Conservation (phyloP, 2,888 invertebrate species). For the Chymomyza caudatula region DNA sequence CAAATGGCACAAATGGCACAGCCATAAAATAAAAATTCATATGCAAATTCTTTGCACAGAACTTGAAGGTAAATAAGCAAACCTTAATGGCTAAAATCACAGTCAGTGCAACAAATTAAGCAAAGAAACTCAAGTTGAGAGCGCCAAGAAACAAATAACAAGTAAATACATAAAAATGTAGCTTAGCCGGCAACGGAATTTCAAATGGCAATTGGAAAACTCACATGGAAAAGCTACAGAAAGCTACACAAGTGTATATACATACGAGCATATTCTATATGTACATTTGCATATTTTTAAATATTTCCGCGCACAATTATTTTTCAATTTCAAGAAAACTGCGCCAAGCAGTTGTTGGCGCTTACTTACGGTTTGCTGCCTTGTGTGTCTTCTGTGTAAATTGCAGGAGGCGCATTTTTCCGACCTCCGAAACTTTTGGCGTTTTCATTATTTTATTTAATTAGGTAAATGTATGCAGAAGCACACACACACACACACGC, state of each 20-base stretch:
- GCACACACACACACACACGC: constrained; percentile 37
- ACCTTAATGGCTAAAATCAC: constrained; percentile 54
- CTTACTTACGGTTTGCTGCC: background rate
- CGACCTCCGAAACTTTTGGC: constrained; percentile 54
- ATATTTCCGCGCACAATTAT: constrained; percentile 48
- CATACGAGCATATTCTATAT: background rate
- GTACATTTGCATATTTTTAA: constrained; percentile 36
- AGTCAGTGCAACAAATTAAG: constrained; percentile 57
- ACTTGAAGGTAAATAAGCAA: constrained; percentile 45
- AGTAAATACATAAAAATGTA: background rate
- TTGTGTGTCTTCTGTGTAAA: constrained; percentile 1
- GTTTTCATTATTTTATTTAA: constrained; percentile 74
- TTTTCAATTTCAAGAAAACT: constrained; percentile 51
- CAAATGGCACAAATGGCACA: constrained; percentile 5
- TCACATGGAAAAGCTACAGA: no score
- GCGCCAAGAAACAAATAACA: constrained; percentile 23
- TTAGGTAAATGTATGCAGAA: constrained; percentile 72
- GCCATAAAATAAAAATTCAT: constrained; percentile 51
- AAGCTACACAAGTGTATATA: no score
- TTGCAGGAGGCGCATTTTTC: background rate
- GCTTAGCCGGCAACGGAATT: background rate
- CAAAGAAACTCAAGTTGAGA: constrained; percentile 27
- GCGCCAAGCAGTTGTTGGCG: constrained; percentile 29
- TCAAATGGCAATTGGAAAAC: no score
- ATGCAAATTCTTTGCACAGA: constrained; percentile 61